Percentiles rank a stretch among this genome's conserved stretches.
phyloP scores from a whole-genome alignment of 2,797 vertebrate genomes.

The Lithobates sylvaticus region DNA sequence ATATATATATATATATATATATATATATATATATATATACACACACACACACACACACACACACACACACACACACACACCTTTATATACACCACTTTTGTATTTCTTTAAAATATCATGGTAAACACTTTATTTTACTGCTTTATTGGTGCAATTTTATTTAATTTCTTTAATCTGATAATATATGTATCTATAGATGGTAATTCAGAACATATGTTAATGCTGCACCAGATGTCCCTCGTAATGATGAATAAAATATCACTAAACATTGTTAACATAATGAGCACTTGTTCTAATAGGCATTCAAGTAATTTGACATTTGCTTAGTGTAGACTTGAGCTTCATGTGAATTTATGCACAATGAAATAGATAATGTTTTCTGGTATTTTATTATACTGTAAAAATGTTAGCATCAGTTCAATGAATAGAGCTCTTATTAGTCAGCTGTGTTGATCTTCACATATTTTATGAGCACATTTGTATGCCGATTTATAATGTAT shows the following conservation, averaged over 20 bases:
- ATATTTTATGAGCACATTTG: not conserved
- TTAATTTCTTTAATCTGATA: slow-evolving; percentile 2
- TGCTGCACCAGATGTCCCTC: slow-evolving; percentile 23
- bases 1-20: no score
- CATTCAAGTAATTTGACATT: slow-evolving; percentile 27
- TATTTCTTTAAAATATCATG: no score
- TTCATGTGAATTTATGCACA: slow-evolving; percentile 21
- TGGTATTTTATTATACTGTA: slow-evolving; percentile 19
- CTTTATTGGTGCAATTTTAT: no score
- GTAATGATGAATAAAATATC: slow-evolving; percentile 35
- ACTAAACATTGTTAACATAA: slow-evolving; percentile 40
- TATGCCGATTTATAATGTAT: slow-evolving; percentile 13
- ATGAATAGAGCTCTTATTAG: slow-evolving; percentile 20
- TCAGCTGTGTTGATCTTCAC: slow-evolving; percentile 5
- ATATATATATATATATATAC: no score
- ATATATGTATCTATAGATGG: slow-evolving; percentile 33
- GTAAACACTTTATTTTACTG: no score
- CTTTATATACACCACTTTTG: no score
- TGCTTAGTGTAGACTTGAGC: slow-evolving; percentile 16
- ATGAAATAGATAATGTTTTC: not conserved
- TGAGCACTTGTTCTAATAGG: slow-evolving; percentile 29
- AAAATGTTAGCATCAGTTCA: not conserved
- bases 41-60: no score
- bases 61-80: no score
- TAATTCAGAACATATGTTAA: slow-evolving; percentile 18